Base-by-base conservation (phyloP, 2,888 invertebrate species). In the Hypselothyrea guttata region DNA sequence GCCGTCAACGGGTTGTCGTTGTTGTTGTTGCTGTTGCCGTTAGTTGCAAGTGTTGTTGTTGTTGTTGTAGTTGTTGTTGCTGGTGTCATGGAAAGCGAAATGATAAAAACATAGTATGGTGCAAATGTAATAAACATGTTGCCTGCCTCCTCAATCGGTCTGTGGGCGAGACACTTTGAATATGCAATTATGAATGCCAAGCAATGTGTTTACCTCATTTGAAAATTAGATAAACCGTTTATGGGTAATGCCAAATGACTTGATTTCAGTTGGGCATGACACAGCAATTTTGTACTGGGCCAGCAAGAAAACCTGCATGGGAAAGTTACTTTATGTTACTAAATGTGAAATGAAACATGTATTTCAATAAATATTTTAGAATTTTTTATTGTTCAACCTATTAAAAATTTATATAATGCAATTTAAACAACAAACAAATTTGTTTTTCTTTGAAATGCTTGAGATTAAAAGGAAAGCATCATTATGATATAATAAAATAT, bases 71-170 rank as follows among this genome's bases (percentile, higher is more conserved):
- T 1, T 31, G 42, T 38, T 44, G 55, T 13, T 40, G 54, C 15
- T 49, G 57, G 41, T 53, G 56, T 35, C 75, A 47, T 65, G 73
- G 55, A 75, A 59, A 62, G 56, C 67, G 57, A 59, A 61, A 73
- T 69, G 76, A 72, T 83, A 66, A 73, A 65, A 66, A 60, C 51
- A 63, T 54, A 58, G 84, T 81, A 70, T 73, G 84, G 3, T 22
- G 77, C 64, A 78, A 78, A 79, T 79, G 77, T 73, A 78, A 78
- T 78, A 76, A 84, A 81, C 78, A 76, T 73, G 77, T 78, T 78
- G 59, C 47, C 53, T 52, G 49, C 15, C 58, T 38, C 11, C 55
- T 31, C 58, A 47, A 52, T 51, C 28, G 28, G 33, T 44, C 67
- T 35, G 84, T 72, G 77, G 74, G 70, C 81, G 67, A 58, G 67